Percentiles rank a stretch among this genome's conserved stretches.
These are phyloP conservation scores for Diaperis boleti DNA, from an alignment of 2,888 invertebrate species.

Conservation along the genomic window DNA sequence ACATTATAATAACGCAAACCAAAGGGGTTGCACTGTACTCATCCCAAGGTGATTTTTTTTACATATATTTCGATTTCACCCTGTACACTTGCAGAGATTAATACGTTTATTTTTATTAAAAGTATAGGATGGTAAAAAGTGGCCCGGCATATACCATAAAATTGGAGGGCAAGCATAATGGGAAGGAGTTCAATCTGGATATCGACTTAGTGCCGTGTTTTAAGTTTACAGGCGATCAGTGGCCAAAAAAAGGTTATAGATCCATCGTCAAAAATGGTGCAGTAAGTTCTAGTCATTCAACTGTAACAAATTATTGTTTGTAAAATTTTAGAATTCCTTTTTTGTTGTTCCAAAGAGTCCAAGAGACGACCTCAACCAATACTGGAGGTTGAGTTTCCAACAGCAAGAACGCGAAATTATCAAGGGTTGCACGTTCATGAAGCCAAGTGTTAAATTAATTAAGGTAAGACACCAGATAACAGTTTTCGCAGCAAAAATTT, in stretches of 20 bases:
- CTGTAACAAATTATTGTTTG: background rate
- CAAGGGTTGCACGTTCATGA: conserved; percentile 30
- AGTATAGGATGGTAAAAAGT: conserved; percentile 20
- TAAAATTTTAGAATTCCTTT: conserved; percentile 45
- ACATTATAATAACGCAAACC: no score
- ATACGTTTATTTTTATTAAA: conserved; percentile 6
- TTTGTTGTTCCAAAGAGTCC: conserved; percentile 61
- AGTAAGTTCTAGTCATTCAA: no score
- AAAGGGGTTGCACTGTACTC: no score
- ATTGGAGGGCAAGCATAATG: conserved; percentile 5
- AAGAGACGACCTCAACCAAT: conserved; percentile 41
- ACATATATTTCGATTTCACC: no score
- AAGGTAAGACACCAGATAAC: conserved; percentile 31
- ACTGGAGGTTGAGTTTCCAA: conserved; percentile 65
- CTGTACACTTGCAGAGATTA: no score
- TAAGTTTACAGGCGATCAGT: conserved; percentile 51
- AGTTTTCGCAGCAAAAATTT: no score
- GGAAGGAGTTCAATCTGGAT: conserved; percentile 44
- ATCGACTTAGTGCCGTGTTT: conserved; percentile 60
- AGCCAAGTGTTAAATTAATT: conserved; percentile 31
- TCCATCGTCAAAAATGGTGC: conserved; percentile 41
- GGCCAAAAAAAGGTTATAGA: conserved; percentile 58
- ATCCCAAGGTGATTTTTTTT: no score
- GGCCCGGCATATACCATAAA: conserved; percentile 35
- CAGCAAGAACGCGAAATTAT: conserved; percentile 63